Conservation (phyloP, 2,888 invertebrate genomes). For the Homarus gammarus region DNA sequence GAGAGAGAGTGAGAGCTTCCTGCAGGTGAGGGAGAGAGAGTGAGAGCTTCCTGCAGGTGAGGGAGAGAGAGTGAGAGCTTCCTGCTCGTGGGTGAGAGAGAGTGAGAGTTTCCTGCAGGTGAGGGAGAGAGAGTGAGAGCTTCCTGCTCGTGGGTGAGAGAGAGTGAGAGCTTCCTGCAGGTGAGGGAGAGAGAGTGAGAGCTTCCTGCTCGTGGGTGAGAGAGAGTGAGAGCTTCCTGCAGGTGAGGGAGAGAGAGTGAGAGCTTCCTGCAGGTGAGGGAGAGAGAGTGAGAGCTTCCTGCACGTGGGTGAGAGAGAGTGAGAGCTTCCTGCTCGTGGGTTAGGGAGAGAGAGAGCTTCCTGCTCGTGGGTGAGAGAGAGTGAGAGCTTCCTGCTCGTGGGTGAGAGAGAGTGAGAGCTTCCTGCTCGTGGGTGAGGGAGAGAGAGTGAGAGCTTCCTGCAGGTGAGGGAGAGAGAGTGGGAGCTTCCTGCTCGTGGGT, state of each 20-base stretch:
- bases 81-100: no score
- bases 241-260: neutral
- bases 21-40: no score
- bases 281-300: no score
- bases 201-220: neutral
- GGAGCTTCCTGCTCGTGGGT: neutral
- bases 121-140: neutral
- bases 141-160: neutral
- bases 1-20: no score
- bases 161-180: neutral
- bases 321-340: no score
- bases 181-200: neutral
- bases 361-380: neutral
- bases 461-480: slow-evolving; percentile 84
- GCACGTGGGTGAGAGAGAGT: neutral
- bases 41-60: no score
- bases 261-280: neutral
- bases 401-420: no score
- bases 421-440: no score
- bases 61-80: neutral
- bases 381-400: no score
- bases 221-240: neutral
- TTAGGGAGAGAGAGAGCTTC: no score
- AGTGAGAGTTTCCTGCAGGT: neutral
- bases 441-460: slow-evolving; percentile 86